Percentiles rank a stretch among this genome's conserved stretches.
Evolutionary conservation across 2,113 vertebrate genomes (phyloP).

Genomic region (Tetraodon nigroviridis): DNA sequence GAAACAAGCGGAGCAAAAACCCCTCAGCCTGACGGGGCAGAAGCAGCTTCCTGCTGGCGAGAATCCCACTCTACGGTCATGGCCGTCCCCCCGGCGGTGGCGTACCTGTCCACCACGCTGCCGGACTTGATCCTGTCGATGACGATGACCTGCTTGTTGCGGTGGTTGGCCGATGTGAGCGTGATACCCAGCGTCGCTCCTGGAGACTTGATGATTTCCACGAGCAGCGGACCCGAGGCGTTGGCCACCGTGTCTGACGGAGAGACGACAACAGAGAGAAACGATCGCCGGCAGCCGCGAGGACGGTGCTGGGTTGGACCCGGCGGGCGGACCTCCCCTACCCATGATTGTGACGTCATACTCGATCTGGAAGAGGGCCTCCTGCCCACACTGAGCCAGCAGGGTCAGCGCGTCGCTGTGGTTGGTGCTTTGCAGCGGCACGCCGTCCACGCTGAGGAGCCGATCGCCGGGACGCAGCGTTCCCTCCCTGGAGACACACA

Average conservation of each 20-base stretch:
- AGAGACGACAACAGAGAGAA: neutral
- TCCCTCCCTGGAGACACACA: conserved; percentile 78
- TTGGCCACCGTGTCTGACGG: conserved; percentile 83
- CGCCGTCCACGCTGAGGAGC: conserved; percentile 87
- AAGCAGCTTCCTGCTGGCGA: neutral
- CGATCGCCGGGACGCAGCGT: conserved; percentile 89
- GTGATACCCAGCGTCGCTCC: conserved; percentile 88
- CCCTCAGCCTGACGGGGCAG: neutral
- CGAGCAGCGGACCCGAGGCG: conserved; percentile 86
- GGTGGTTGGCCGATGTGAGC: conserved; percentile 77
- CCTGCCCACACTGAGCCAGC: conserved; percentile 85
- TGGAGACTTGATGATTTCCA: conserved; percentile 89
- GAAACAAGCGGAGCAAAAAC: neutral
- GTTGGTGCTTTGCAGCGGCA: conserved; percentile 83
- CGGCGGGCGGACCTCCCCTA: conserved; percentile 54
- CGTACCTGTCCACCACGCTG: conserved; percentile 94
- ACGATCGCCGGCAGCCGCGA: too few species aligned
- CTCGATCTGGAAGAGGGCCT: conserved; percentile 92
- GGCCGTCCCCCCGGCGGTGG: neutral
- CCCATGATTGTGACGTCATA: conserved; percentile 94
- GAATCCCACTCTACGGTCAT: too few species aligned
- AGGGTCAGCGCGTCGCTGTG: conserved; percentile 83
- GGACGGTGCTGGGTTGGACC: too few species aligned
- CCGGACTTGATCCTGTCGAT: conserved; percentile 91
- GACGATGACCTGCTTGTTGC: conserved; percentile 89